A percentile compares a stretch with the other conserved stretches of the same genome.
Conservation (phyloP, 2,888 invertebrate species). For the Yponomeuta cagnagella region DNA sequence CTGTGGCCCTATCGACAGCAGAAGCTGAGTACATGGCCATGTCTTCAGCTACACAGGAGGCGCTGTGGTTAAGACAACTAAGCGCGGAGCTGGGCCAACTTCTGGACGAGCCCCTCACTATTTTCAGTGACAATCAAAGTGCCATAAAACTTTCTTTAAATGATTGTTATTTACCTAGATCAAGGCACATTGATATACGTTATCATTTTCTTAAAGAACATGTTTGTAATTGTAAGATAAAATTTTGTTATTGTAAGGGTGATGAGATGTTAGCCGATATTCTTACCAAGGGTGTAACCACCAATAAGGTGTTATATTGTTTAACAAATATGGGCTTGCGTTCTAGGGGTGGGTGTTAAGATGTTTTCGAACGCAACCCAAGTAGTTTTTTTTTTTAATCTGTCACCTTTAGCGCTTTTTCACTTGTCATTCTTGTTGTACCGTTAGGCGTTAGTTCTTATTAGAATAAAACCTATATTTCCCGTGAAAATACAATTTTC, state of each 20-base stretch:
- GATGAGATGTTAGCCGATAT: neutral
- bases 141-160: slow-evolving; percentile 24
- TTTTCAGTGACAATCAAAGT: slow-evolving; percentile 26
- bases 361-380: neutral
- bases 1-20: slow-evolving; percentile 12
- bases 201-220: slow-evolving; percentile 24
- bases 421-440: too few species aligned
- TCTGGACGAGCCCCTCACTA: slow-evolving; percentile 19
- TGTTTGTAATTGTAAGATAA: slow-evolving; percentile 16
- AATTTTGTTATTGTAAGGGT: slow-evolving; percentile 16
- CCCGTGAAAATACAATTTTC: too few species aligned
- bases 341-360: slow-evolving; percentile 15
- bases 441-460: too few species aligned
- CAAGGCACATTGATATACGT: slow-evolving; percentile 27
- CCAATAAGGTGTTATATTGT: neutral
- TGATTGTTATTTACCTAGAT: slow-evolving; percentile 25
- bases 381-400: too few species aligned
- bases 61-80: slow-evolving; percentile 26
- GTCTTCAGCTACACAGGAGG: slow-evolving; percentile 25
- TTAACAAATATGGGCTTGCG: slow-evolving; percentile 19
- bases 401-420: too few species aligned
- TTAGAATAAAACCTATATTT: too few species aligned
- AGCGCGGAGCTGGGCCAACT: slow-evolving; percentile 20
- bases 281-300: neutral
- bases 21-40: slow-evolving; percentile 29